Percentiles rank a stretch among this genome's conserved stretches.
These are phyloP conservation scores for Thysanoteuthis rhombus DNA, from an alignment of 2,888 invertebrate genomes.

Conservation along the genomic window DNA sequence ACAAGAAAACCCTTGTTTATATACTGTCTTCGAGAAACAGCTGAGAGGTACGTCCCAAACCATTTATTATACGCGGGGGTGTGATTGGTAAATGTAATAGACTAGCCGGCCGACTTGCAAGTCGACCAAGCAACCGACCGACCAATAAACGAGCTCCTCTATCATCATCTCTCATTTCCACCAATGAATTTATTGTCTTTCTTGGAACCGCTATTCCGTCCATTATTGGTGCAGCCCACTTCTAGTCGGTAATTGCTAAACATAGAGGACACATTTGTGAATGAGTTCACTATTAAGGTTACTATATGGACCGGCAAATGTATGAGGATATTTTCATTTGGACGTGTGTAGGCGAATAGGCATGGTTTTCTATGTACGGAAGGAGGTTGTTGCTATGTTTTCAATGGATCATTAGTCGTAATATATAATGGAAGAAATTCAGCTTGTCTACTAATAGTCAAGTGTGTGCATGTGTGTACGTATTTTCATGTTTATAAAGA, in stretches of 20 bases:
- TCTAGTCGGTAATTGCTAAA: conserved; percentile 14
- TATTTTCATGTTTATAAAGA: neutral
- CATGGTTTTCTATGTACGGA: neutral
- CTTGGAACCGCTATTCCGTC: conserved; percentile 1
- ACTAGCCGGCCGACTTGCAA: neutral
- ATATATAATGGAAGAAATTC: neutral
- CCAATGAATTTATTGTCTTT: conserved; percentile 21
- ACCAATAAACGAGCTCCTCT: conserved; percentile 14
- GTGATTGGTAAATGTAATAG: neutral
- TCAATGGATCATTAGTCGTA: neutral
- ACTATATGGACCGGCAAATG: neutral
- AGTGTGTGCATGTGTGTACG: neutral
- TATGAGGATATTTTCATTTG: neutral
- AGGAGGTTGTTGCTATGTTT: neutral
- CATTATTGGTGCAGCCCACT: conserved; percentile 17
- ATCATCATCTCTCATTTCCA: neutral
- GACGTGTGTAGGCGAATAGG: neutral
- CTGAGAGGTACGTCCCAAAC: neutral
- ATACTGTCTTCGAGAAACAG: neutral
- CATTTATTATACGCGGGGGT: neutral
- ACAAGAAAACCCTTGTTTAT: neutral
- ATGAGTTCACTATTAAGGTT: neutral
- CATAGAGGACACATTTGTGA: neutral
- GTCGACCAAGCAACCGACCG: neutral
- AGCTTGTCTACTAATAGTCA: neutral